Evolutionary conservation across 2,113 vertebrate genomes (phyloP), one percentile per base, ranked within the genome.

Genomic region (Microcebus murinus): DNA sequence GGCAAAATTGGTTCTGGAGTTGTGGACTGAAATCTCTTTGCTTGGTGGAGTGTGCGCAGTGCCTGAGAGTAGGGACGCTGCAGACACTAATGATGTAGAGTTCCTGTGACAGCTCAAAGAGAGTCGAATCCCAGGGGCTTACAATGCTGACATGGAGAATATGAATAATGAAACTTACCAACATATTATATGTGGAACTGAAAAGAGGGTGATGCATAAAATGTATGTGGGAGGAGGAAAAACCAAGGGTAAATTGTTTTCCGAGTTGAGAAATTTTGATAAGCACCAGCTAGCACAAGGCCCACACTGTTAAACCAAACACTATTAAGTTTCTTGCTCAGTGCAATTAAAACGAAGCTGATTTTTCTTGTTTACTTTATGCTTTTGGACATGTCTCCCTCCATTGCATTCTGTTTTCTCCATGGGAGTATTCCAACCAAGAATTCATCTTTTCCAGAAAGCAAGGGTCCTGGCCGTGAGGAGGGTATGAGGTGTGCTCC

Each of bases 1-100:
- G 50, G 83, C 45, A n/a, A 9, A 11, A 14, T 84, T 61, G 25
- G 2, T 57, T 34, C 5, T 0, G 2, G 89, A 67, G 74, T 93
- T 96, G 34, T 65, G 96, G 90, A 97, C 70, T 84, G 87, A 76
- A 34, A 27, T 3, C 0, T 59, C 81, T 96, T 91, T 91, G 93
- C 34, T 86, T 96, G 68, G 93, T 99, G 99, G 98, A 95, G 97
- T 99, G 98, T 94, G 97, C 99, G 99, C 99, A 96, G 97, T 98
- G 95, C 98, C 99, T 87, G 98, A 99, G 87, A 96, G 97, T 76
- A 98, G 98, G 99, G 99, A 98, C 96, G 98, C n/a, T n/a, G 63
- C 63, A 67, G 63, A 34, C 29, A 39, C 71, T 85, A 20, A 55
- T 23, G 27, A 79, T 17, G 25, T 2, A 71, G 36, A 34, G 13